These are phyloP conservation scores for Oreochromis mossambicus DNA, from an alignment of 2,797 vertebrate genomes.

Conservation along the genomic window DNA sequence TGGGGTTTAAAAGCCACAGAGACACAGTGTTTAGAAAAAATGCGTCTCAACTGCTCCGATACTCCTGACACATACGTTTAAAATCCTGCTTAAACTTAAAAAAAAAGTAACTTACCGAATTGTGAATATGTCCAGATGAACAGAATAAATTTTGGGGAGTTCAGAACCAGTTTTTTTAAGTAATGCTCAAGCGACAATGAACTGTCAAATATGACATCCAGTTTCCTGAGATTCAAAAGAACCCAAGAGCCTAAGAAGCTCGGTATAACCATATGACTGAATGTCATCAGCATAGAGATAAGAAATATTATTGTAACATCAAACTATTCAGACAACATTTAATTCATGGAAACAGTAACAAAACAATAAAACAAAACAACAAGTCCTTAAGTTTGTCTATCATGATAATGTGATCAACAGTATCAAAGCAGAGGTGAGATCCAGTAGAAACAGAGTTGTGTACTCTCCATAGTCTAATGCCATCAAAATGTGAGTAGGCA, in stretches of 20 bases:
- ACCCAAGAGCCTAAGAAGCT: background rate
- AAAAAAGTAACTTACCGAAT: too few species aligned
- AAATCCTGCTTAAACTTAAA: too few species aligned
- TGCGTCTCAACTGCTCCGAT: fast-evolving
- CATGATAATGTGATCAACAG: too few species aligned
- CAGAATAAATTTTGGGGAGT: background rate
- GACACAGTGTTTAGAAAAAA: fast-evolving
- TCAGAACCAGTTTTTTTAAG: background rate
- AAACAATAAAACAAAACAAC: too few species aligned
- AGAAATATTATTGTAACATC: background rate
- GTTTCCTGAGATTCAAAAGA: background rate
- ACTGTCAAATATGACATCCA: background rate
- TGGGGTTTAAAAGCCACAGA: background rate
- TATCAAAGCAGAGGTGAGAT: too few species aligned
- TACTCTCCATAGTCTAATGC: too few species aligned
- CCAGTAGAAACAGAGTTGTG: too few species aligned
- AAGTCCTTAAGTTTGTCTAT: too few species aligned
- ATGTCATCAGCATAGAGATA: background rate
- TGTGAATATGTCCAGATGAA: too few species aligned
- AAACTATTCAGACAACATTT: background rate
- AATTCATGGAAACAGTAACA: too few species aligned
- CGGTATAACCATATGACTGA: background rate
- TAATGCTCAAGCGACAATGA: background rate
- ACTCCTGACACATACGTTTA: too few species aligned
- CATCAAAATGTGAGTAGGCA: too few species aligned